phyloP scores from a whole-genome alignment of 2,888 invertebrate species.

The Cabera pusaria region DNA sequence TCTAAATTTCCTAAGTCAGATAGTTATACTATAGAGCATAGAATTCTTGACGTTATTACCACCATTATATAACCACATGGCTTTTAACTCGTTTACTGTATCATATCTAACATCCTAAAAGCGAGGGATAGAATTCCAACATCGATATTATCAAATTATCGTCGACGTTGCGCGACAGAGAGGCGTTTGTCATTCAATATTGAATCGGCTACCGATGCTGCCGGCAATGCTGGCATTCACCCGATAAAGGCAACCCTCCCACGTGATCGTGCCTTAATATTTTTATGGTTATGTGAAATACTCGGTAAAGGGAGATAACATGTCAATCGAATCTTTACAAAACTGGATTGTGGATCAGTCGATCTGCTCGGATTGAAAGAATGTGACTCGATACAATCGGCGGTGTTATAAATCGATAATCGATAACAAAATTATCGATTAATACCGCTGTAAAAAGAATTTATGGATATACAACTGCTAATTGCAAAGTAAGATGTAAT shows the following conservation, averaged over 20 bases:
- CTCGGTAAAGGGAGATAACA: slow-evolving; percentile 16
- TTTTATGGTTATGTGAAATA: slow-evolving; percentile 23
- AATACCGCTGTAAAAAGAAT: slow-evolving; percentile 1
- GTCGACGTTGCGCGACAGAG: slow-evolving; percentile 25
- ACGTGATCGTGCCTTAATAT: slow-evolving; percentile 41
- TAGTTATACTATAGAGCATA: slow-evolving; percentile 1
- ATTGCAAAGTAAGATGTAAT: slow-evolving; percentile 6
- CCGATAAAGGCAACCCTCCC: slow-evolving; percentile 46
- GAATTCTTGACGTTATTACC: slow-evolving; percentile 9
- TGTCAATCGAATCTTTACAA: slow-evolving; percentile 13
- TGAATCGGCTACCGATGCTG: slow-evolving; percentile 33
- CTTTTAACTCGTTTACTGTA: slow-evolving; percentile 12
- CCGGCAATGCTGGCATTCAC: slow-evolving; percentile 7
- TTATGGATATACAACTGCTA: slow-evolving; percentile 8
- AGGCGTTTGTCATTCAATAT: slow-evolving; percentile 39
- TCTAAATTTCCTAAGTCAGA: too few relatives aligned
- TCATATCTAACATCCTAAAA: slow-evolving; percentile 6
- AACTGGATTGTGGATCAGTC: slow-evolving; percentile 2
- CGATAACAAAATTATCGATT: too few relatives aligned
- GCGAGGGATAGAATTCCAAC: slow-evolving; percentile 17
- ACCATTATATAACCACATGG: slow-evolving; percentile 10
- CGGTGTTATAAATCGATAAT: slow-evolving; percentile 11
- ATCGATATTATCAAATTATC: slow-evolving; percentile 25
- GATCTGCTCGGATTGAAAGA: slow-evolving; percentile 1
- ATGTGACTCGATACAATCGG: too few relatives aligned